phyloP scores from a whole-genome alignment of 2,797 vertebrate genomes.

The Pseudocheirus occidentalis region DNA sequence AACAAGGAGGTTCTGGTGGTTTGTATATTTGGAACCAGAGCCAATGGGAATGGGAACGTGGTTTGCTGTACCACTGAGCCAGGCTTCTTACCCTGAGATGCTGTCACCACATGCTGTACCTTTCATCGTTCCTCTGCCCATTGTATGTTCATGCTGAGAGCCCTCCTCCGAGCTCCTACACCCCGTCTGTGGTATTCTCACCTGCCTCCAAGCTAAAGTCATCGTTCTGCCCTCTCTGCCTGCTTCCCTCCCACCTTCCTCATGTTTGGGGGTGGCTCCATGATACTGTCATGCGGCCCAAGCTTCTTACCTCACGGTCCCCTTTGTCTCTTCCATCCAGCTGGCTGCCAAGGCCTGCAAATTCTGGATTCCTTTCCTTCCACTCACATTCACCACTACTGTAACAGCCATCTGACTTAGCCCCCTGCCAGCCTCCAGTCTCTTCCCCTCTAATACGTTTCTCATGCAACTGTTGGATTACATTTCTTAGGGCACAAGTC shows the following conservation, averaged over 20 bases:
- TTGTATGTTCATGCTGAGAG: not conserved
- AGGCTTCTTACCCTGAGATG: not conserved
- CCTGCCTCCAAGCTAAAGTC: not conserved
- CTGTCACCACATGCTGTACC: not conserved
- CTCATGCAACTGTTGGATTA: not conserved
- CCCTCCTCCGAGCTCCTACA: not conserved
- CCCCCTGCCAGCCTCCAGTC: not conserved
- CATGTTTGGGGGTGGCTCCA: not conserved
- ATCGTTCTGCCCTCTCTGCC: not conserved
- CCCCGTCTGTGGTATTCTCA: not conserved
- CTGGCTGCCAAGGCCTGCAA: not conserved
- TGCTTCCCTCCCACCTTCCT: not conserved
- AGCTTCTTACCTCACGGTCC: not conserved
- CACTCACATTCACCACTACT: not conserved
- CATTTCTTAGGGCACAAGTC: not conserved
- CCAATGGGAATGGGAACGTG: not conserved
- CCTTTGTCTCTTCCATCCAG: not conserved
- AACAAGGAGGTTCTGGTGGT: not conserved
- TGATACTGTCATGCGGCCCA: not conserved
- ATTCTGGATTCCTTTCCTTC: not conserved
- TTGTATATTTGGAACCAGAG: slow-evolving; percentile 15
- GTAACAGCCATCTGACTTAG: not conserved
- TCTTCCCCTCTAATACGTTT: not conserved
- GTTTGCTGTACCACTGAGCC: slow-evolving; percentile 3
- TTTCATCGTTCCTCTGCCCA: not conserved